Base-by-base conservation (phyloP, 1,140 invertebrate species). In the Macrocentrus cingulum region DNA sequence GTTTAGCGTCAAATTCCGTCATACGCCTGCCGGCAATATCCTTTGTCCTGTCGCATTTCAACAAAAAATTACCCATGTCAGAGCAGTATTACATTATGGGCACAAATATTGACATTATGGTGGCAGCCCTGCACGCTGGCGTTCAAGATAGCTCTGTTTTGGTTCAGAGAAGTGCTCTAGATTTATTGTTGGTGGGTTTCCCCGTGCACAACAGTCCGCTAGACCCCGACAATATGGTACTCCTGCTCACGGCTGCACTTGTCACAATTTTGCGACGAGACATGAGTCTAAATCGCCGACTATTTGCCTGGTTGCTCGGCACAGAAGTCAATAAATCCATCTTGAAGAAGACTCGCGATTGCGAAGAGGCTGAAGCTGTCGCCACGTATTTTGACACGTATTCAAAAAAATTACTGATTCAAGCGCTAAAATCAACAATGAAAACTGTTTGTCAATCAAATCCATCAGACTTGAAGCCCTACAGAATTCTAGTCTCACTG, bases 61-160 rank as follows among this genome's bases (percentile, higher is more conserved):
- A 94, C 70, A 88, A 88, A 68, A 91, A 89, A 64, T 72, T 88
- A 57, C 81, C 85, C 8, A 91, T 93, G 84, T 89, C 92, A 72
- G 90, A 94, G 69, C 94, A 96, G 69, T 77, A 91, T 4, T 87
- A 89, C 68, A 86, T 96, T 55, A 90, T 96, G 84, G 92, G 93
- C 52, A 89, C 88, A 54, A 89, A 94, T 79, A 84, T 90, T 57
- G 90, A 92, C 72, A 84, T 91, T 37, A 91, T 95, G 89, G 89
- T 91, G 76, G 75, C 82, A 50, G 87, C 86, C n/a, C 67, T 90
- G 2, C 88, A 86, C 69, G 83, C 85, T 23, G 86, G 87, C 63
- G 84, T 96, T 42, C 88, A 93, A 73, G 93, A 96, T 71, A 83
- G 77, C 22, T 88, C 87, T 63, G 89, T 94, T 25, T 75, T 97